Conservation (phyloP, 2,113 vertebrate genomes). For the Lepus americanus region DNA sequence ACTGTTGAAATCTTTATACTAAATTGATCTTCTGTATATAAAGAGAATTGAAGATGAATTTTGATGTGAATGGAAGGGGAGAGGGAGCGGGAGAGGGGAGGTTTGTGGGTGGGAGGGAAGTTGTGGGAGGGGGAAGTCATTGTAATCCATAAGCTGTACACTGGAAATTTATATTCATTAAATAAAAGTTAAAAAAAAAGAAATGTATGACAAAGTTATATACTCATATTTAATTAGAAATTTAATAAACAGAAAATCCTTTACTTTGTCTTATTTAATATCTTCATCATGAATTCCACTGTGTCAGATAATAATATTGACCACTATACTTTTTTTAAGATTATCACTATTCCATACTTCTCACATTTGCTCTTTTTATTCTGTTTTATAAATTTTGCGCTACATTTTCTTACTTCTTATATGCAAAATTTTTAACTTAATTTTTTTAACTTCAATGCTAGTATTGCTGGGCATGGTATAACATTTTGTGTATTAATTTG, state of each 20-base stretch:
- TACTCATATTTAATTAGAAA: neutral
- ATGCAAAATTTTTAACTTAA: neutral
- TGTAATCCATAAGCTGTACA: too few species aligned
- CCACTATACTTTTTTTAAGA: neutral
- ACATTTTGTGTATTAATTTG: neutral
- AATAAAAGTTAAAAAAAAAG: too few species aligned
- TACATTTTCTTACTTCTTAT: neutral
- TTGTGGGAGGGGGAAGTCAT: too few species aligned
- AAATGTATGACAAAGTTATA: neutral
- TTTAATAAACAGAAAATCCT: neutral
- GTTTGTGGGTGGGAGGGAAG: too few species aligned
- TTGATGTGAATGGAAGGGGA: too few species aligned
- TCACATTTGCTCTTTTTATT: neutral
- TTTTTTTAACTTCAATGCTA: neutral
- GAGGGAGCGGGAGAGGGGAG: too few species aligned
- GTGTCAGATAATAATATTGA: neutral
- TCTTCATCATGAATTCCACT: neutral
- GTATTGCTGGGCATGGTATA: neutral
- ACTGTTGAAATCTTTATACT: too few species aligned
- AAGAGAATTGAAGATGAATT: too few species aligned
- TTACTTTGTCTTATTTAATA: conserved; percentile 34
- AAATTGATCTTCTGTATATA: too few species aligned
- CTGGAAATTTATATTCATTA: too few species aligned
- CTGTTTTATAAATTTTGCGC: neutral
- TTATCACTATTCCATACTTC: neutral